Evolutionary conservation across 2,797 vertebrate species (phyloP).

Genomic region (Spizella passerina): DNA sequence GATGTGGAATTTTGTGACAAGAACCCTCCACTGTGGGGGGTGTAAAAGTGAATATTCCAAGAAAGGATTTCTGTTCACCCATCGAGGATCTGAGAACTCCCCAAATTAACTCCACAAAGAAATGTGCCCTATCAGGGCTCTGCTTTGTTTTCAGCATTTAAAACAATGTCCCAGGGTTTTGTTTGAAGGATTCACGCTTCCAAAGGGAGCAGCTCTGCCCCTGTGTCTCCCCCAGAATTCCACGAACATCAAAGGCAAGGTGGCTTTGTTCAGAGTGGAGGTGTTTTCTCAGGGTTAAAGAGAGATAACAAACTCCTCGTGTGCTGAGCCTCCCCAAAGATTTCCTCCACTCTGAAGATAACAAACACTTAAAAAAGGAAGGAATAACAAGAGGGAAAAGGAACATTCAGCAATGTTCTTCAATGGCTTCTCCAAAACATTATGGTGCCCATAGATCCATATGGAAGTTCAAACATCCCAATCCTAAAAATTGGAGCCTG

Average conservation of each 20-base stretch:
- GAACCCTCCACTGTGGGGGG: not conserved
- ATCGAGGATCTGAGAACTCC: not conserved
- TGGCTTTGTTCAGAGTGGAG: not conserved
- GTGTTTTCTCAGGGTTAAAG: not conserved
- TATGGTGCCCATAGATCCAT: not conserved
- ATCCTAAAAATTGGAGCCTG: not conserved
- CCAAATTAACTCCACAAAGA: not conserved
- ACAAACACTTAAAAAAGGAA: not conserved
- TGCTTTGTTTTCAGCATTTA: not conserved
- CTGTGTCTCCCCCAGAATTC: accelerated
- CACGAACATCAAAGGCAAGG: not conserved
- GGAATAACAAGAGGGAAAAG: not conserved
- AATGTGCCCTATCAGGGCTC: accelerated
- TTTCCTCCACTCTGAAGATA: not conserved
- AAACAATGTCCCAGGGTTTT: not conserved
- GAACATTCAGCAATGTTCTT: not conserved
- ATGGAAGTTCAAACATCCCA: not conserved
- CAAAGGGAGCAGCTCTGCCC: not conserved
- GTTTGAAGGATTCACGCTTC: not conserved
- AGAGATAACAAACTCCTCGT: not conserved
- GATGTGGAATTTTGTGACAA: not conserved
- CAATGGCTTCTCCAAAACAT: accelerated
- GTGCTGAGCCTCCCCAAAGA: not conserved
- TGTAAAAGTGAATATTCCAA: not conserved
- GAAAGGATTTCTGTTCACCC: not conserved